These are phyloP conservation scores for Paratrypauchen microcephalus DNA, from an alignment of 2,797 vertebrate species.

Conservation along the genomic window DNA sequence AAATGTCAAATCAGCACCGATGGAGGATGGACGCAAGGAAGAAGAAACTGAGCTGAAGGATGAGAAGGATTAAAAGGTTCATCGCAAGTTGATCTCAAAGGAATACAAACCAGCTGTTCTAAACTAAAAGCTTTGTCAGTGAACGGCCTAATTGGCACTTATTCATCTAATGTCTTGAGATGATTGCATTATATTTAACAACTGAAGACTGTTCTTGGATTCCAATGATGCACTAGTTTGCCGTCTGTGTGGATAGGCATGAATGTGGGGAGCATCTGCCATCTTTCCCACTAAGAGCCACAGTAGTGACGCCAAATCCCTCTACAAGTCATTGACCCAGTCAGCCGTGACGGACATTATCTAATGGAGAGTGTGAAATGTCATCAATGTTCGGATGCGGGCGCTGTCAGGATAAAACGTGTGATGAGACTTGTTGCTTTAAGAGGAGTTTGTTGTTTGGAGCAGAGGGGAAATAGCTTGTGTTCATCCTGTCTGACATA, in stretches of 20 bases:
- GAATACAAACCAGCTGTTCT: background rate
- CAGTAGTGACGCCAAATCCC: slow-evolving; percentile 1
- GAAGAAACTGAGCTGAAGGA: too few relatives aligned
- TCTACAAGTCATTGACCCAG: slow-evolving; percentile 2
- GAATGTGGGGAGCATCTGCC: slow-evolving; percentile 12
- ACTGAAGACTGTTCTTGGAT: background rate
- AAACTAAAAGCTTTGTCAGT: background rate
- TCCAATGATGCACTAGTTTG: background rate
- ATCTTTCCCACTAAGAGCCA: background rate
- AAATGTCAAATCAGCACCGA: too few relatives aligned
- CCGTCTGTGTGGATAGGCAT: slow-evolving; percentile 11
- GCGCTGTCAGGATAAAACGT: slow-evolving; percentile 10
- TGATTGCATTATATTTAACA: slow-evolving; percentile 1
- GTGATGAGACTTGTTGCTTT: background rate
- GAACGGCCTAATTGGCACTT: background rate
- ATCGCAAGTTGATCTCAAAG: background rate
- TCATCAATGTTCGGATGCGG: background rate
- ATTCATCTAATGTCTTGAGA: background rate
- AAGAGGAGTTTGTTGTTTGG: slow-evolving; percentile 23
- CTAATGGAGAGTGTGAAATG: slow-evolving; percentile 6
- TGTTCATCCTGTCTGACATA: slow-evolving; percentile 47
- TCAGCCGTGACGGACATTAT: slow-evolving; percentile 5
- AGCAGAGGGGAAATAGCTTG: slow-evolving; percentile 14
- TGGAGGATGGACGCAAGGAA: too few relatives aligned
- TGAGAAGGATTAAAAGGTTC: too few relatives aligned